Evolutionary conservation across 2,113 vertebrate genomes (phyloP), one percentile per base, ranked within the genome.

Genomic region (Psephotus haematonotus): DNA sequence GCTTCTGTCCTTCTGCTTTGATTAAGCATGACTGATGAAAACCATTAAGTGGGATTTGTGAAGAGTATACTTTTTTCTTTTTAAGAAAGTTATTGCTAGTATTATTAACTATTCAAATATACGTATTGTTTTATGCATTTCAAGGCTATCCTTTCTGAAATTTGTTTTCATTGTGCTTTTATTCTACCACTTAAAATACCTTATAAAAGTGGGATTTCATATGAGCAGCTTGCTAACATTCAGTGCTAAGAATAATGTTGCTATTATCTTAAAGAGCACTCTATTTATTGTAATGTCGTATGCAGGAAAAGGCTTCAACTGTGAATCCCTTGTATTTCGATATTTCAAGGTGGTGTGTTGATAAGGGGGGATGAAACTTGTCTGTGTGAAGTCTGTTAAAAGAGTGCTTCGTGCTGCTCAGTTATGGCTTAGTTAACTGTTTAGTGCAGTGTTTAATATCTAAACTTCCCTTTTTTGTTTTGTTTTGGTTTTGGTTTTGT

Each of bases 11-110:
- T 95, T 96, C 92, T 88, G 55, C 62, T 96, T 97, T 98, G 98
- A 98, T 98, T 98, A 86, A 92, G 74, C n/a, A 35, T 91, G 92
- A 98, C 97, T 60, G 59, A 97, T 97, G 91, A 96, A 96, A 98
- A 96, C 83, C 87, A 71, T 88, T 70, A 98, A 97, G 95, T 95
- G 90, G 96, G 93, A 97, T 98, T 98, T 98, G 92, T 97, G 97
- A 97, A 75, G 92, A 87, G 46, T 84, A 43, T 47, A 80, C 80
- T 89, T 76, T 88, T 86, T 95, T 87, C 75, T 89, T 57, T 94
- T 90, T 55, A 75, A 94, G 55, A 59, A 90, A 87, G 65, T 59
- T 92, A 18, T 64, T 94, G 65, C 39, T 93, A 55, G 15, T 75
- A 39, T 29, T 62, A 67, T 19, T 88, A 82, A 35, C 31, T 63